A percentile compares a stretch with the other conserved stretches of the same genome.
phyloP scores from a whole-genome alignment of 1,140 invertebrate species.

The Macrocentrus cingulum region DNA sequence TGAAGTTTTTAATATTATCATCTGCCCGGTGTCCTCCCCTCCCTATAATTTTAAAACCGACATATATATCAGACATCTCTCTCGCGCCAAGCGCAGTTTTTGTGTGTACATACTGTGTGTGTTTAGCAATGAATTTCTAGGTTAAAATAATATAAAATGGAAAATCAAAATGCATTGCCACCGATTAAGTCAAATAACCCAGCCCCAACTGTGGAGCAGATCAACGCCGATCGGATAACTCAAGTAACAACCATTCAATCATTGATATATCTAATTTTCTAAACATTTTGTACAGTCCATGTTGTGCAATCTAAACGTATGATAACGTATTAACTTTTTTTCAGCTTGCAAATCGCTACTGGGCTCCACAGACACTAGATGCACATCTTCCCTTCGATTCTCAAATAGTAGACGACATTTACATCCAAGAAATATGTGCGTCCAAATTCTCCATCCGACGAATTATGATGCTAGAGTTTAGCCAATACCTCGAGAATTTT shows the following conservation, averaged over 20 bases:
- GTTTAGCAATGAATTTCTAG: background rate
- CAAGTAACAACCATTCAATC: slow-evolving; percentile 60
- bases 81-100: no score
- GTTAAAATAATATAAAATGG: slow-evolving; percentile 4
- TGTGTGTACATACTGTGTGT: no score
- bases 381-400: slow-evolving; percentile 72
- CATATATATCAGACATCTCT: no score
- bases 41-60: no score
- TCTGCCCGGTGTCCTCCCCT: no score
- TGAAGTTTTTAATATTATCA: no score
- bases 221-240: slow-evolving; percentile 79
- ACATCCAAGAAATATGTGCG: slow-evolving; percentile 75
- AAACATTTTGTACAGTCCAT: no score
- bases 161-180: slow-evolving; percentile 3
- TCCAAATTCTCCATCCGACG: slow-evolving; percentile 81
- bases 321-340: slow-evolving; percentile 36
- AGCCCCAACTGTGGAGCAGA: slow-evolving; percentile 78
- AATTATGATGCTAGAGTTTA: slow-evolving; percentile 95
- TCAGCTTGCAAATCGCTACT: slow-evolving; percentile 84
- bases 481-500: slow-evolving; percentile 96
- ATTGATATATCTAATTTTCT: no score
- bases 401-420: slow-evolving; percentile 79
- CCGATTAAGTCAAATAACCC: slow-evolving; percentile 50
- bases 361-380: slow-evolving; percentile 77
- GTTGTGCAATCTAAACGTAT: no score